These are phyloP conservation scores for Riptortus pedestris DNA, from an alignment of 1,140 invertebrate species.

Conservation along the genomic window DNA sequence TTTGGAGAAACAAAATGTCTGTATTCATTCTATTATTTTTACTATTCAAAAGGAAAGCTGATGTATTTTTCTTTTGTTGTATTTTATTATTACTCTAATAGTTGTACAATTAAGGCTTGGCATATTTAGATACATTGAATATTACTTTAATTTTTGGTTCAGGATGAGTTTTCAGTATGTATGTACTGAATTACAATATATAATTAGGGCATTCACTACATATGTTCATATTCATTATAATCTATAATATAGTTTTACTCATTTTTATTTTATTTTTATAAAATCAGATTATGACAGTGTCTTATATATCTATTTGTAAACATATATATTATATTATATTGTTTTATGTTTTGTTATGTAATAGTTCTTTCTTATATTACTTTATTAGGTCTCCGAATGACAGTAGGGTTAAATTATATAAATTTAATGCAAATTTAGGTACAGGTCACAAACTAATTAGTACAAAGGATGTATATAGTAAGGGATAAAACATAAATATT, in stretches of 20 bases:
- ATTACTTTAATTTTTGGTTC: neutral
- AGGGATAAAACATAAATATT: neutral
- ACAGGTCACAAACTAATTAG: constrained; percentile 12
- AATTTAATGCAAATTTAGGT: neutral
- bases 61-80: constrained; percentile 18
- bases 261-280: neutral
- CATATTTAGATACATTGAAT: constrained; percentile 8
- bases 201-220: constrained; percentile 14
- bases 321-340: neutral
- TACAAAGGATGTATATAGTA: constrained; percentile 14
- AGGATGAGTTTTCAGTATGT: constrained; percentile 4
- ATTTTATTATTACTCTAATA: constrained; percentile 15
- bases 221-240: neutral
- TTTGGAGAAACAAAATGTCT: constrained; percentile 1
- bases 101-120: constrained; percentile 16
- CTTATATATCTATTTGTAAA: constrained; percentile 3
- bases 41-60: constrained; percentile 6
- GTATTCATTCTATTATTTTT: constrained; percentile 9
- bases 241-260: neutral
- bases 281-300: constrained; percentile 4
- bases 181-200: too few relatives aligned
- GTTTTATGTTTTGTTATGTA: neutral
- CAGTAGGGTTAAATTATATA: neutral
- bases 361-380: constrained; percentile 8
- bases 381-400: constrained; percentile 15